Conservation (phyloP, 2,113 vertebrate genomes). For the Philantomba maxwellii region DNA sequence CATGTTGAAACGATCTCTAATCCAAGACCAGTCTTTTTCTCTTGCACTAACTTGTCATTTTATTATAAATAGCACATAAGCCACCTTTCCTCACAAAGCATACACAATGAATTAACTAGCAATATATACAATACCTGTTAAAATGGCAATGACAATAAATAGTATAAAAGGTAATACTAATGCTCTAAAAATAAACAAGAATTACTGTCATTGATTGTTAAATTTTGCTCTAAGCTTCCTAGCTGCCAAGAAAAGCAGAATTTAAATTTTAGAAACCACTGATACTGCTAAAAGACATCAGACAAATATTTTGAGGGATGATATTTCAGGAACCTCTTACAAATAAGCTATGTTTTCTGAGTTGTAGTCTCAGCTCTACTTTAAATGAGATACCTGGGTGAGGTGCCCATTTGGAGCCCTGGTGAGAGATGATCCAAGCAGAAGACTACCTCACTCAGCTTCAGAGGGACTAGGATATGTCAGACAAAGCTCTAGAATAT, state of each 20-base stretch:
- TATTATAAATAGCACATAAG: not conserved
- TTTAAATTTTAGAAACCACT: not conserved
- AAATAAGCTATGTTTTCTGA: not conserved
- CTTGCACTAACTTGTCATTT: not conserved
- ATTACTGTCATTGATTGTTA: not conserved
- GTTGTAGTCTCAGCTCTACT: not conserved
- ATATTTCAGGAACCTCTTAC: not conserved
- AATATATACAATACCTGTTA: not conserved
- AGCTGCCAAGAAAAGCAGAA: not conserved
- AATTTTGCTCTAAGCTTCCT: not conserved
- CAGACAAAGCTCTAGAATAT: not conserved
- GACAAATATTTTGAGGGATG: not conserved
- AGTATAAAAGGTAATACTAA: not conserved
- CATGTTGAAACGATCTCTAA: not conserved
- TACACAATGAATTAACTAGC: not conserved
- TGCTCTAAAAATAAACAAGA: not conserved
- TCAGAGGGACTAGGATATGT: not conserved
- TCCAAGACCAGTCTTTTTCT: not conserved
- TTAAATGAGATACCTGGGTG: not conserved
- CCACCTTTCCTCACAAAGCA: not conserved
- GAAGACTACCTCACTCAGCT: not conserved
- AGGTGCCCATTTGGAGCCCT: not conserved
- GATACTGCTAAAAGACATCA: not conserved
- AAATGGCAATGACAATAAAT: not conserved
- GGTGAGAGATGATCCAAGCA: accelerated